Evolutionary conservation across 2,888 invertebrate species (phyloP).

Genomic region (Lepetodrilus schrolli): DNA sequence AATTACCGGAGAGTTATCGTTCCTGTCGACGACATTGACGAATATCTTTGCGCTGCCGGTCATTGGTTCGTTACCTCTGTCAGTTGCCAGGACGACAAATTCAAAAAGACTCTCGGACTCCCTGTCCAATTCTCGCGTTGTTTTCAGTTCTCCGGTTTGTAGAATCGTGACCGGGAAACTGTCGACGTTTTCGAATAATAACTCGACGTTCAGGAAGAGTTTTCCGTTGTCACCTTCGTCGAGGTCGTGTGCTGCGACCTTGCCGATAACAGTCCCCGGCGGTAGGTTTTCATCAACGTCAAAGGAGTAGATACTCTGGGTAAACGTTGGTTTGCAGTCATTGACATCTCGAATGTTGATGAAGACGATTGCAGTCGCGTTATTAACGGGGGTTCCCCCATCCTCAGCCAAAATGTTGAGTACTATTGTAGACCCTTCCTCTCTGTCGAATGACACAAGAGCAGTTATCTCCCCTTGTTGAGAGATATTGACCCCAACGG

Average conservation of each 20-base stretch:
- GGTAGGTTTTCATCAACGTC: not conserved
- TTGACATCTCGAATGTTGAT: slow-evolving; percentile 1
- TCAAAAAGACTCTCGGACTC: slow-evolving; percentile 48
- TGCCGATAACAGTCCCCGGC: not conserved
- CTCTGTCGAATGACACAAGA: slow-evolving; percentile 52
- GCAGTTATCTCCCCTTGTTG: slow-evolving; percentile 50
- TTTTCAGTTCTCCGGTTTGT: slow-evolving; percentile 45
- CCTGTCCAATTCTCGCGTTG: slow-evolving; percentile 47
- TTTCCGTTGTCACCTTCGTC: slow-evolving; percentile 15
- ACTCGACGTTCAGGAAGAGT: slow-evolving; percentile 10
- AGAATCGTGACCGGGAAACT: slow-evolving; percentile 46
- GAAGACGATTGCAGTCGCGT: not conserved
- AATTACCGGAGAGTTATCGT: slow-evolving; percentile 57
- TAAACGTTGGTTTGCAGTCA: slow-evolving; percentile 8
- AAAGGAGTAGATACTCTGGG: not conserved
- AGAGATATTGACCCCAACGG: slow-evolving; percentile 49
- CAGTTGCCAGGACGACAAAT: slow-evolving; percentile 53
- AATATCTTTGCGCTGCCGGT: slow-evolving; percentile 48
- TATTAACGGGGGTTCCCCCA: not conserved
- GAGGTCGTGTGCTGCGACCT: not conserved
- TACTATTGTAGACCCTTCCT: slow-evolving; percentile 45
- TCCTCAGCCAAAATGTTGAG: slow-evolving; percentile 34
- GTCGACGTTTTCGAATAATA: slow-evolving; percentile 27
- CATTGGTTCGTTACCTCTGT: slow-evolving; percentile 51
- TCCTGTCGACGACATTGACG: slow-evolving; percentile 51